Evolutionary conservation across 2,797 vertebrate genomes (phyloP), one percentile per base, ranked within the genome.

Genomic region (Arnoldichthys spilopterus): DNA sequence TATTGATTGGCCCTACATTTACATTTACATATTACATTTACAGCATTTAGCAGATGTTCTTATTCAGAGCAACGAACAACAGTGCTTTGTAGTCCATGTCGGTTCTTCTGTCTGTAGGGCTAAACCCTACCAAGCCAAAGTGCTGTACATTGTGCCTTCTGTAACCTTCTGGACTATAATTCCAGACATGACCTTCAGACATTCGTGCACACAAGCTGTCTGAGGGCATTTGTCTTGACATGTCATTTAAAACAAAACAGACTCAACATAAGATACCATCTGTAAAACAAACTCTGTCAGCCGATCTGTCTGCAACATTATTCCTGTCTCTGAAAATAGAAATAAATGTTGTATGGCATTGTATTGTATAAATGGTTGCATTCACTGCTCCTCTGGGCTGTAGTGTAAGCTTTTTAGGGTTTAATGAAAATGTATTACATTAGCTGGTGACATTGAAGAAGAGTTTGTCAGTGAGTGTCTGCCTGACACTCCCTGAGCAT

Each of bases 211-310:
- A 40, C 62, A 76, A 76, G 76, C 43, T 54, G 74, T 67, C 58
- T 66, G 26, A 58, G 72, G 37, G 62, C 5, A 22, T 62, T 68
- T 77, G 54, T 64, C 77, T 63, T 68, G 62, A 73, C 54, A 67
- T 72, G 26, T 74, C 47, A 7, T 74, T 67, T 5, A 73, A 26
- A 20, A 68, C n/a, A 28, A 22, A 68, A n/a, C 56, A 76, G 49
- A 47, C 64, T 37, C 69, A 76, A 37, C 40, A 47, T 71, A 54
- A 22, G 43, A 64, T 26, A 59, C 54, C 47, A 76, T 63, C 53
- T 74, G 61, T 8, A 43, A 76, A 76, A 79, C 73, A 74, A 61
- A 63, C 62, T 28, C 40, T 72, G 43, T 76, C 62, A 64, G 20
- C 68, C 64, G 16, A 74, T 49, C 34, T 78, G 26, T 78, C 26